Percentiles rank a stretch among this genome's conserved stretches.
phyloP scores from a whole-genome alignment of 2,888 invertebrate genomes.

The Punctoribates punctum region DNA sequence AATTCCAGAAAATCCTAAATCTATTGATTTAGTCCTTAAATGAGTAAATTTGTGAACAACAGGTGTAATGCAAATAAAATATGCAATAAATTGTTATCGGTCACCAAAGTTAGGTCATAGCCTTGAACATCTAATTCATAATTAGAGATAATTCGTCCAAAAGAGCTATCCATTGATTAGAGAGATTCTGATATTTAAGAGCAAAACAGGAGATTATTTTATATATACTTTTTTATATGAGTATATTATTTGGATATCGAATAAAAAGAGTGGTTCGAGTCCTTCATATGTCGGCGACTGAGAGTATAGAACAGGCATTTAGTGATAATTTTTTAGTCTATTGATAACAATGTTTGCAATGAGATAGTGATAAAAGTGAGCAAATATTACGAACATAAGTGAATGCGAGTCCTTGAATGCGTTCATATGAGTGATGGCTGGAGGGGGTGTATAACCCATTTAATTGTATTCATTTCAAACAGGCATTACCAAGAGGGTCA shows the following conservation, averaged over 20 bases:
- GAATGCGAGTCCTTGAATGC: not conserved
- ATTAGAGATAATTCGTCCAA: not conserved
- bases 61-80: constrained; percentile 29
- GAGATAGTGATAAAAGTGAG: constrained; percentile 8
- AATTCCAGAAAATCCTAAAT: too few species aligned
- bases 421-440: constrained; percentile 6
- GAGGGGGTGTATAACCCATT: constrained; percentile 14
- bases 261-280: constrained; percentile 4
- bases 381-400: constrained; percentile 6
- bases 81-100: constrained; percentile 18
- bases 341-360: constrained; percentile 20
- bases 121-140: not conserved
- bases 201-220: constrained; percentile 26
- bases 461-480: not conserved
- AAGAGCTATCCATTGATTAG: constrained; percentile 1
- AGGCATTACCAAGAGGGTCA: not conserved
- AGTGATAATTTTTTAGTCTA: not conserved
- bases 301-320: constrained; percentile 13
- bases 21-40: too few species aligned
- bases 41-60: not conserved
- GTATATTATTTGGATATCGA: not conserved
- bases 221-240: not conserved
- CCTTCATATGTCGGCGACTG: constrained; percentile 29
- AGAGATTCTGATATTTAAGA: not conserved
- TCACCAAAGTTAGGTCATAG: constrained; percentile 25